Evolutionary conservation across 2,797 vertebrate species (phyloP), one percentile per base, ranked within the genome.

Genomic region (Menidia menidia): DNA sequence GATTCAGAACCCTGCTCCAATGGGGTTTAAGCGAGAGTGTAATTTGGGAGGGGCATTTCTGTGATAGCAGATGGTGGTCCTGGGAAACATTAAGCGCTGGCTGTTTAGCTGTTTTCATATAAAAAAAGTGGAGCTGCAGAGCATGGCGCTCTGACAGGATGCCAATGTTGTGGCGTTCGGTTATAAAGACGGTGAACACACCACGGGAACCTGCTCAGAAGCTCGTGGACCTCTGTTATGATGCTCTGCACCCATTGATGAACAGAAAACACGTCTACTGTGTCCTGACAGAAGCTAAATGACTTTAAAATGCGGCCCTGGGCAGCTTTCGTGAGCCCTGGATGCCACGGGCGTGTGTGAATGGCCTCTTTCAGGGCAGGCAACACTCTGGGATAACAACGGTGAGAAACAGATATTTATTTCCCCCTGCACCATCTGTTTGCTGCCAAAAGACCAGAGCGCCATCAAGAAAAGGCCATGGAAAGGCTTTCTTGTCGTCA

Each of bases 401-500:
- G 81, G 83, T 85, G 84, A 92, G 90, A 92, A 91, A 91, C 71
- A 82, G 88, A 90, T 85, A 89, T 92, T 91, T 88, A 87, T 90
- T 90, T 79, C 78, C 52, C 65, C 78, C 60, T 55, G 63, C 70
- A 81, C 92, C 93, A 94, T 94, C 92, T 94, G 94, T 92, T 94
- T 92, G 89, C 87, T 63, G 78, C 83, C 72, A 76, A 87, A 91
- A 78, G 74, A 87, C 88, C 81, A 78, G 74, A 86, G 73, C 62
- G 60, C 74, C 57, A 67, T 15, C 69, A 75, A 90, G 79, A 90
- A 89, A 92, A 89, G 85, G 74, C 77, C 73, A 82, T 76, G 90
- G 90, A 82, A 87, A 91, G 88, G 74, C 83, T 87, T 84, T 91
- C 88, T 89, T 87, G 90, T 88, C 80, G 84, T 78, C 4, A 18